Conservation (phyloP, 2,888 invertebrate genomes). For the Cybosia mesomella region DNA sequence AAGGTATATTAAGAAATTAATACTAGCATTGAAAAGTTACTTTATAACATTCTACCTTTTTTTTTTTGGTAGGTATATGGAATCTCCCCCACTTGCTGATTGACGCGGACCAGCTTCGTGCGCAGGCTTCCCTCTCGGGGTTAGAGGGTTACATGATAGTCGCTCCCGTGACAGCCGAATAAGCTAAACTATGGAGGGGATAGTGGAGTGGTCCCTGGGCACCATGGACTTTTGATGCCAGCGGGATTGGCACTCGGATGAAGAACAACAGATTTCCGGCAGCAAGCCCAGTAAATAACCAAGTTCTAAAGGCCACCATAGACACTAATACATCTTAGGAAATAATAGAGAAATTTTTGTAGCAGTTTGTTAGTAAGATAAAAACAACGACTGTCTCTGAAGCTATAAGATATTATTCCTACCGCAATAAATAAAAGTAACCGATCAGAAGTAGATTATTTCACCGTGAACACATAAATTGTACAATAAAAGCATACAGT, state of each 20-base stretch:
- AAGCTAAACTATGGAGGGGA: too few species aligned
- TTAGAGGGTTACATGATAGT: too few species aligned
- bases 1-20: not conserved
- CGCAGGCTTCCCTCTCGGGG: too few species aligned
- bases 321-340: too few species aligned
- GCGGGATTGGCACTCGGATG: not conserved
- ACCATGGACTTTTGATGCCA: not conserved
- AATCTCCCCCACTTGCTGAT: too few species aligned
- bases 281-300: too few species aligned
- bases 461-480: conserved; percentile 46
- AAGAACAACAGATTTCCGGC: not conserved
- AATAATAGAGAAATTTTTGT: too few species aligned
- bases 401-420: not conserved
- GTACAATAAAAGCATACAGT: conserved; percentile 46
- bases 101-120: too few species aligned
- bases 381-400: not conserved
- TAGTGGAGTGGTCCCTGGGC: too few species aligned
- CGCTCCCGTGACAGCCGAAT: too few species aligned
- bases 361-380: not conserved
- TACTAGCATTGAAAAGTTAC: not conserved
- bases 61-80: not conserved
- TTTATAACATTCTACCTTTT: too few species aligned
- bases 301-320: too few species aligned
- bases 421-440: conserved; percentile 1
- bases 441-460: conserved; percentile 37